phyloP scores from a whole-genome alignment of 2,888 invertebrate genomes.

The Agrenia bidenticulata region DNA sequence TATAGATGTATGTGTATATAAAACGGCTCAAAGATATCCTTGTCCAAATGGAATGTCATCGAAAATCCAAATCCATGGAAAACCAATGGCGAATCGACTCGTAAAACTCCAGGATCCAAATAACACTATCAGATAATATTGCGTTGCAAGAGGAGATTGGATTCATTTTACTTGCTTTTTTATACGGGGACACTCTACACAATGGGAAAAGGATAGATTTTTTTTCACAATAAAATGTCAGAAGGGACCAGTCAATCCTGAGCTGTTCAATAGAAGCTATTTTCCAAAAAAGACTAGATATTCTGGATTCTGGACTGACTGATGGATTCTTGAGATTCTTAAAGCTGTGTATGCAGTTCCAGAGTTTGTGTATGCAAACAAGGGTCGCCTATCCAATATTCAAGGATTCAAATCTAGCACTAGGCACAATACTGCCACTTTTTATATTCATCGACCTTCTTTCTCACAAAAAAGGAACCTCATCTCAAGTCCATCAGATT shows the following conservation, averaged over 20 bases:
- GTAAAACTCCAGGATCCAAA: too few relatives aligned
- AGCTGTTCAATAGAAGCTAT: too few relatives aligned
- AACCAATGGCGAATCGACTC: too few relatives aligned
- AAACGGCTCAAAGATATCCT: too few relatives aligned
- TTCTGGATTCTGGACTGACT: too few relatives aligned
- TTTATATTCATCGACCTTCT: not conserved
- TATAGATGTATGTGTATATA: too few relatives aligned
- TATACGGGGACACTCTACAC: not conserved
- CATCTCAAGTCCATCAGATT: not conserved
- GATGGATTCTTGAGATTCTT: too few relatives aligned
- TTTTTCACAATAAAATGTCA: conserved; percentile 6
- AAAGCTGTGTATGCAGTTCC: too few relatives aligned
- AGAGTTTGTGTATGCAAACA: too few relatives aligned
- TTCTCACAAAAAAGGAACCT: not conserved
- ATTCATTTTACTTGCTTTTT: conserved; percentile 1
- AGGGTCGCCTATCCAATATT: not conserved
- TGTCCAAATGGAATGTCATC: too few relatives aligned
- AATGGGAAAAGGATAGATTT: conserved; percentile 7
- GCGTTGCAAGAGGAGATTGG: not conserved
- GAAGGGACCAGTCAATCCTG: conserved; percentile 9
- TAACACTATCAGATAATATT: conserved; percentile 1
- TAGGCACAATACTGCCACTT: not conserved
- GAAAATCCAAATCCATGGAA: too few relatives aligned
- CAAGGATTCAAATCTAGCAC: not conserved
- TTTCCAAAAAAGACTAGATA: too few relatives aligned